Base-by-base conservation (phyloP, 2,888 invertebrate species). In the Drosophila helvetica region DNA sequence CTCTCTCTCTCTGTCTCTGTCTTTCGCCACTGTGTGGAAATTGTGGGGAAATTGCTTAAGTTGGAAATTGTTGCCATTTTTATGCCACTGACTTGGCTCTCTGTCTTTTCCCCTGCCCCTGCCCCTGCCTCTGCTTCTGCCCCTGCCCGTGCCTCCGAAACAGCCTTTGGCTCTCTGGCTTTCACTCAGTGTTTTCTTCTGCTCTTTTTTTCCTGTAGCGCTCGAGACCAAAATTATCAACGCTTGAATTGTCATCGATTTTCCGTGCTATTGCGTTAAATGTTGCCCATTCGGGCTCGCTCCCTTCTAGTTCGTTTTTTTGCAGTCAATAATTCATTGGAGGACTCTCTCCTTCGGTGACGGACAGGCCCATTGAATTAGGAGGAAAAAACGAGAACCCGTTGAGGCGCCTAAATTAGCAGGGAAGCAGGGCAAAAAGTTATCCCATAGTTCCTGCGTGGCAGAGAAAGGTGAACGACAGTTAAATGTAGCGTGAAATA, bases 11-110 rank as follows among this genome's bases (percentile, higher is more conserved):
- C 43, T 51, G 4, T 22, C 42, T n/a, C 19, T 33, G 18, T 51
- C 30, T 19, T 18, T 19, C 22, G 12, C 73, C 67, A 56, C 51
- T 67, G 69, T 57, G 87, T 57, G 87, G 82, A 84, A 88, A 86
- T 86, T 82, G 80, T 78, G 78, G 88, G 88, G 88, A 88, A 86
- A 88, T 88, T 88, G 88, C 85, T 86, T 85, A 86, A 83, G 83
- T 83, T 80, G 79, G 82, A 79, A 67, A 84, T 83, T 84, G 81
- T 87, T 86, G 83, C 77, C 86, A 81, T 82, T 79, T 83, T 82
- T 74, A 78, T 79, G 78, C 81, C 81, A 68, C 70, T 52, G 54
- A 42, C 62, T 67, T 51, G 61, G 51, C 47, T 25, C 47, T 10
- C 52, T 38, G 38, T 38, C n/a, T 38, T 38, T 22, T 8, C 10